These are phyloP conservation scores for Dinocampus coccinellae DNA, from an alignment of 2,888 invertebrate species.

Conservation along the genomic window DNA sequence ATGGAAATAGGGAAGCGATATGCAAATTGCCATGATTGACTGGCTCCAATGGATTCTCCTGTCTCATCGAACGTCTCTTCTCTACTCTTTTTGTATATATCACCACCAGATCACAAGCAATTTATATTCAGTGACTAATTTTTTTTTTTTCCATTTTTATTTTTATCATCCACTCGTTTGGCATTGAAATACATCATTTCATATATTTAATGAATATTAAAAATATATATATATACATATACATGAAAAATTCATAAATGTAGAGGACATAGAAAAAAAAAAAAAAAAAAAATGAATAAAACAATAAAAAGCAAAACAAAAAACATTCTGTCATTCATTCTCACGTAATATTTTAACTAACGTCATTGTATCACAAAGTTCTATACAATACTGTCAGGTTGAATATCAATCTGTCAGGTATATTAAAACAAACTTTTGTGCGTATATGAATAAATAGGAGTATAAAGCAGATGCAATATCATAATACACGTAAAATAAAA, in stretches of 20 bases:
- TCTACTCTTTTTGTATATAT: neutral
- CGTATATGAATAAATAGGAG: too few species aligned
- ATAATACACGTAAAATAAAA: too few species aligned
- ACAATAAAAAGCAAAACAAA: neutral
- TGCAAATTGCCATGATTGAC: slow-evolving; percentile 61
- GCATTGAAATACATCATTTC: neutral
- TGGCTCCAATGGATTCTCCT: slow-evolving; percentile 49
- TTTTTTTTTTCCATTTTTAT: neutral
- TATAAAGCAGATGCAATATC: too few species aligned
- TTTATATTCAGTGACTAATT: slow-evolving; percentile 20
- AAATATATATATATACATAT: neutral
- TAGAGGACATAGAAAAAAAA: too few species aligned
- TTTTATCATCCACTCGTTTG: neutral
- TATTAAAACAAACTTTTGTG: slow-evolving; percentile 11
- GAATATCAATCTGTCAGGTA: slow-evolving; percentile 20
- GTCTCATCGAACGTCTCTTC: slow-evolving; percentile 12
- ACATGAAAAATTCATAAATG: too few species aligned
- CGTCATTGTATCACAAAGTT: slow-evolving; percentile 11
- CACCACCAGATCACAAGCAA: slow-evolving; percentile 16
- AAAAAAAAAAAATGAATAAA: neutral
- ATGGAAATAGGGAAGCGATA: slow-evolving; percentile 44
- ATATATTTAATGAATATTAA: neutral
- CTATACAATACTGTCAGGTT: slow-evolving; percentile 13
- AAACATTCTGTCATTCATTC: neutral
- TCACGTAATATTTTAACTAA: neutral